Base-by-base conservation (phyloP, 1,140 invertebrate species). In the Stenopsyche tienmushanensis region DNA sequence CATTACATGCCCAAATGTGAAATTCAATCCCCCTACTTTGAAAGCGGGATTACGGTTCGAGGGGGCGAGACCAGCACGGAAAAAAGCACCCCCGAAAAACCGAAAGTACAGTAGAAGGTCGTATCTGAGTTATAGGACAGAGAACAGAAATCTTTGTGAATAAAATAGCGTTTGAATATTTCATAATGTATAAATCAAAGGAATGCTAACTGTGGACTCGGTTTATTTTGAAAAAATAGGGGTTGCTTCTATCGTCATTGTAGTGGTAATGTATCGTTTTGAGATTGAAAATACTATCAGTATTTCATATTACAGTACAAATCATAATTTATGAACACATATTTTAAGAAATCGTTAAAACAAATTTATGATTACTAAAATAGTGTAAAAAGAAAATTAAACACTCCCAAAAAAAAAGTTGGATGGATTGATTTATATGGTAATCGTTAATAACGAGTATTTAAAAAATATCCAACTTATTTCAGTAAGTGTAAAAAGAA, bases 151-250 rank as follows among this genome's bases (percentile, higher is more conserved):
- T 23, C 24, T 49, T 53, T 53, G 50, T 53, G 50, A 53, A 53
- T 53, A 53, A 29, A 53, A 15, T 10, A 53, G 2, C 24, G 8
- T 23, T 10, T 53, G 50, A 53, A 53, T 53, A 53, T 53, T 53
- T 53, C 25, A 53, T 26, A 53, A 53, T 26, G 50, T 29, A 53
- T 49, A 49, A 49, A 49, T 49, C 45, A 49, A 49, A 49, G 45
- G 45, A 49, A 49, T 20, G 45, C 24, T 49, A 49, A 49, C 7
- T n/a, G n/a, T n/a, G 45, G 45, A 3, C 41, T n/a, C n/a, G 41
- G 18, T 49, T 49, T 49, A 18, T 10, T 49, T 10, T 18, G 5
- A 2, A n/a, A 49, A 10, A 34, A 23, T 49, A 49, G 15, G 15
- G n/a, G n/a, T n/a, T n/a, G n/a, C n/a, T n/a, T n/a, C n/a, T 21